A percentile compares a stretch with the other conserved stretches of the same genome.
These are phyloP conservation scores for Cinara cedri DNA, from an alignment of 2,888 invertebrate species.

Conservation along the genomic window DNA sequence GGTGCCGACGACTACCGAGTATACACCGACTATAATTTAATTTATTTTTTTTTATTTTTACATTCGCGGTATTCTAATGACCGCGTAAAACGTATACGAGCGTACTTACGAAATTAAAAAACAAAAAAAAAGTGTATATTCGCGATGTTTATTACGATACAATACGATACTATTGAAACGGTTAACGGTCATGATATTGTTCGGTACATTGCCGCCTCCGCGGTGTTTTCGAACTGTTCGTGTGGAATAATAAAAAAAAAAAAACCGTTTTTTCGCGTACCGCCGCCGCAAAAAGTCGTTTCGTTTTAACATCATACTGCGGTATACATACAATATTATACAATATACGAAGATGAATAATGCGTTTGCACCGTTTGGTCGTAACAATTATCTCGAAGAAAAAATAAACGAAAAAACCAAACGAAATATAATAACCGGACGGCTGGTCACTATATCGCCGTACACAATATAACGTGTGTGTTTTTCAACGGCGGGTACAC, in stretches of 20 bases:
- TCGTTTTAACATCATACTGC: neutral
- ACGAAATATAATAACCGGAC: neutral
- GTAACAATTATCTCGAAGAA: neutral
- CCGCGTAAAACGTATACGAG: constrained; percentile 24
- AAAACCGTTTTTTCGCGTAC: too few species aligned
- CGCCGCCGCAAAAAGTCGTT: too few species aligned
- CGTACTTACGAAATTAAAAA: too few species aligned
- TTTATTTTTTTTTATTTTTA: neutral
- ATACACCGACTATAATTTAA: too few species aligned
- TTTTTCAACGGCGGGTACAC: too few species aligned
- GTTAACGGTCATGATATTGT: constrained; percentile 5
- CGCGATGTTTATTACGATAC: too few species aligned
- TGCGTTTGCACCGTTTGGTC: neutral
- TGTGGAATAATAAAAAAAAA: too few species aligned
- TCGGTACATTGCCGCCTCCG: neutral
- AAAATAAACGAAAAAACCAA: neutral
- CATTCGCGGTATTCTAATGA: constrained; percentile 30
- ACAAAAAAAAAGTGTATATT: too few species aligned
- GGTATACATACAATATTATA: neutral
- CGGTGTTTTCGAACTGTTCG: too few species aligned
- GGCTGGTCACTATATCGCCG: constrained; percentile 16
- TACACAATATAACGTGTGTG: too few species aligned
- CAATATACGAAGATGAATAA: neutral
- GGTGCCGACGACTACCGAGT: too few species aligned
- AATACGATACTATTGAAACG: too few species aligned